phyloP scores from a whole-genome alignment of 2,113 vertebrate species.

The Petrocephalus microphthalmus region DNA sequence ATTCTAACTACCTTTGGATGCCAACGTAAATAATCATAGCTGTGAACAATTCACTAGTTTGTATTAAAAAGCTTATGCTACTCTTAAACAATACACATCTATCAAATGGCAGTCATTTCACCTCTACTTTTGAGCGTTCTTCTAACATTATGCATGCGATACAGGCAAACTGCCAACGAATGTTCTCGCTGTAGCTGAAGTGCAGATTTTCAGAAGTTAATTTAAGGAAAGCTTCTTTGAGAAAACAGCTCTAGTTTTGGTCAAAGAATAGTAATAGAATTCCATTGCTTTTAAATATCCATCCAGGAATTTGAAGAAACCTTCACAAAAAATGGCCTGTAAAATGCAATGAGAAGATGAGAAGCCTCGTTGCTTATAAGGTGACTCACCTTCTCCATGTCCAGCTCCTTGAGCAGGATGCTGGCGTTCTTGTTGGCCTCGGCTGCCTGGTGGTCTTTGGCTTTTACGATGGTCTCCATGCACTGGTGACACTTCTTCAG shows the following conservation, averaged over 20 bases:
- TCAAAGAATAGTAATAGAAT: background rate
- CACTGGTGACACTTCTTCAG: constrained; percentile 98
- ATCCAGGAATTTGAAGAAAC: background rate
- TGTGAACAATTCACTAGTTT: too few species aligned
- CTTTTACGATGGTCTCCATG: constrained; percentile 98
- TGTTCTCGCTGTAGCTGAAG: background rate
- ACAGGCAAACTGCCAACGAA: background rate
- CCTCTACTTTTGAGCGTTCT: too few species aligned
- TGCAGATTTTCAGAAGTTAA: background rate
- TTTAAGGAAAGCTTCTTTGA: background rate
- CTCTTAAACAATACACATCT: too few species aligned
- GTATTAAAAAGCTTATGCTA: too few species aligned
- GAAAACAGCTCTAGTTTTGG: background rate
- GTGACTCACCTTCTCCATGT: constrained; percentile 85
- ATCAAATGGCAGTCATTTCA: too few species aligned
- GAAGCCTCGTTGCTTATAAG: background rate
- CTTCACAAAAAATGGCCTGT: background rate
- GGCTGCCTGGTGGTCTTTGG: constrained; percentile 98
- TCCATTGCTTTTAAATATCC: background rate
- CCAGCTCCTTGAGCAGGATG: constrained; percentile 92
- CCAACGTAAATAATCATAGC: too few species aligned
- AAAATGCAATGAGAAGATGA: background rate
- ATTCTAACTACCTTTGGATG: too few species aligned
- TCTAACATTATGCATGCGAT: too few species aligned
- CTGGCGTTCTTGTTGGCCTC: constrained; percentile 98